Base-by-base conservation (phyloP, 37 sponge, comb jelly and placozoan genomes). In the Sycon ciliatum region DNA sequence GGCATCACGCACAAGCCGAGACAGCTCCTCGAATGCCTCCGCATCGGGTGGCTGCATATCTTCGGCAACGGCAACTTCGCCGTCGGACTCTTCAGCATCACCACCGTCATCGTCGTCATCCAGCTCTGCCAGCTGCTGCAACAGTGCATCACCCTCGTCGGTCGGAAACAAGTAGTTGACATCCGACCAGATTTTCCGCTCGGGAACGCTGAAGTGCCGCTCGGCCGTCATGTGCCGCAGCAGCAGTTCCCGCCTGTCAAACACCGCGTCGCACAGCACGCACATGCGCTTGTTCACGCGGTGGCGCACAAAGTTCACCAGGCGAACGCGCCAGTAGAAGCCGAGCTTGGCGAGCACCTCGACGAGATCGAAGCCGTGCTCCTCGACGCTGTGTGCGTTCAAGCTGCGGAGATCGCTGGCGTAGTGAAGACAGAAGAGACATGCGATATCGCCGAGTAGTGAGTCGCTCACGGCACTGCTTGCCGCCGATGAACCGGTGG, bases 271-370 rank as follows among this genome's bases (percentile, higher is more conserved):
- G 38, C 83, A 83, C 61, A 29, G 56, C 26, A 72, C 22, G 34
- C 83, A 82, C 5, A 24, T 4, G 16, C 35, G 2, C 34, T 4
- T 32, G 73, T 76, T 31, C 2, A 89, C 82, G 71, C 81, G 75
- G 40, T 85, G 73, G 23, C 89, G 77, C 36, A 89, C 74, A 76
- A 79, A 89, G 72, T 89, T 89, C 39, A 89, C 65, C 4, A 73
- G 32, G 54, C 81, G 84, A 22, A 89, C 73, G 46, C 75, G 66
- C 0, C 30, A n/a, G 68, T 89, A 89, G 72, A 83, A 84, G 52
- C 84, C 82, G 65, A 71, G 39, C 26, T 65, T 22, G 16, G n/a
- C 23, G 5, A 26, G 28, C 3, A 36, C 5, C 2, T 34, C 68
- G 0, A 9, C 11, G 5, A 77, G 57, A 30, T 77, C 65, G 53